Evolutionary conservation across 2,797 vertebrate species (phyloP), one percentile per base, ranked within the genome.

Genomic region (Notolepis coatsorum): DNA sequence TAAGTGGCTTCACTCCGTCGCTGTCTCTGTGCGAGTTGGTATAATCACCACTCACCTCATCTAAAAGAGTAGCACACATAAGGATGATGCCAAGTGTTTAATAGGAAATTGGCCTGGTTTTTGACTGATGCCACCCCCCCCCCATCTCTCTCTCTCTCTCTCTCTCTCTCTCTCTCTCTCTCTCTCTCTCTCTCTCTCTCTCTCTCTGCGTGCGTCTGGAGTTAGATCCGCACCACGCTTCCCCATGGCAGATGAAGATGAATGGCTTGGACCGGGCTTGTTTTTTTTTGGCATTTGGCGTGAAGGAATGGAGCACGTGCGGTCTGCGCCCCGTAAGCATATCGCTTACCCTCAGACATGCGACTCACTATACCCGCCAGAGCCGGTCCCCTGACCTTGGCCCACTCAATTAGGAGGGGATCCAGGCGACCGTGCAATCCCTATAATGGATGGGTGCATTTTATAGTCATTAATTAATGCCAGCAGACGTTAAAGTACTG

Each of bases 351-450:
- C 53, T 20, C 21, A 57, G 65, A 61, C 52, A 65, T 50, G 50
- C 48, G 45, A 37, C 64, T 39, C 64, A 7, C 28, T 23, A n/a
- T 9, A n/a, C 18, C 59, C 30, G 46, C 33, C 39, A 37, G 7
- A 51, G 66, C 47, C 63, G 2, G 27, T 75, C 66, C 75, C 50
- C 69, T 57, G 74, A 89, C 88, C 89, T 91, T 89, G 86, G 54
- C 28, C 46, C 12, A 18, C 49, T 67, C 58, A 59, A 78, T 87
- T 85, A 84, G 67, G 75, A 73, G 48, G 21, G 68, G 71, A 66
- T 66, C 17, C 47, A 24, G 25, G 60, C 58, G 65, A 77, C 66
- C n/a, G 15, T 52, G 62, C 47, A 39, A 54, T 59, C 33, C 42
- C 35, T 52, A 15, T 38, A 75, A 79, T 68, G 66, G 75, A 75